phyloP scores from a whole-genome alignment of 2,113 vertebrate species.

The Fulica atra region DNA sequence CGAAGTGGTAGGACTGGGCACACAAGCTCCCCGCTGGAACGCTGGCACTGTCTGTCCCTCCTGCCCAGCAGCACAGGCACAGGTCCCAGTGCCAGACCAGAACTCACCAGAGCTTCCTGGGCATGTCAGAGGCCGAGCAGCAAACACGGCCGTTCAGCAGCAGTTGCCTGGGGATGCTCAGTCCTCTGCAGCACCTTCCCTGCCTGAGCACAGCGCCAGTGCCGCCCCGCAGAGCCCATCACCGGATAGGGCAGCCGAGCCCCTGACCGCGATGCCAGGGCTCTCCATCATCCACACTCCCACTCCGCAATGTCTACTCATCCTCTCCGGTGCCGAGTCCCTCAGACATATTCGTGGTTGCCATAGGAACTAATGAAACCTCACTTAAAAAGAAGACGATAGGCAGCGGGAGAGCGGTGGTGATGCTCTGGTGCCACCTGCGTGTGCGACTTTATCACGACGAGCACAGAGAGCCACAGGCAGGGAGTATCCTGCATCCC shows the following conservation, averaged over 20 bases:
- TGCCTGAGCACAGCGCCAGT: neutral
- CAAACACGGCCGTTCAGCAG: neutral
- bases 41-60: accelerated
- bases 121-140: neutral
- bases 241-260: neutral
- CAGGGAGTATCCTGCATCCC: neutral
- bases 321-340: conserved; percentile 49
- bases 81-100: neutral
- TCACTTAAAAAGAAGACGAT: neutral
- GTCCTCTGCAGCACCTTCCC: neutral
- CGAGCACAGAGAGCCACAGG: neutral
- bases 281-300: neutral
- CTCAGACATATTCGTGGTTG: conserved; percentile 70
- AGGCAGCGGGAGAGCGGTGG: neutral
- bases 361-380: conserved; percentile 79
- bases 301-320: neutral
- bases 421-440: conserved; percentile 42
- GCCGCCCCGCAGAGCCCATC: neutral
- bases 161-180: neutral
- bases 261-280: neutral
- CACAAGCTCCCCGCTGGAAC: neutral
- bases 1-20: accelerated
- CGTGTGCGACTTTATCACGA: neutral
- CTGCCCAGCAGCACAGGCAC: accelerated
- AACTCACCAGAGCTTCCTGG: conserved; percentile 56